Base-by-base conservation (phyloP, 2,888 invertebrate genomes). In the Eilema caniola region DNA sequence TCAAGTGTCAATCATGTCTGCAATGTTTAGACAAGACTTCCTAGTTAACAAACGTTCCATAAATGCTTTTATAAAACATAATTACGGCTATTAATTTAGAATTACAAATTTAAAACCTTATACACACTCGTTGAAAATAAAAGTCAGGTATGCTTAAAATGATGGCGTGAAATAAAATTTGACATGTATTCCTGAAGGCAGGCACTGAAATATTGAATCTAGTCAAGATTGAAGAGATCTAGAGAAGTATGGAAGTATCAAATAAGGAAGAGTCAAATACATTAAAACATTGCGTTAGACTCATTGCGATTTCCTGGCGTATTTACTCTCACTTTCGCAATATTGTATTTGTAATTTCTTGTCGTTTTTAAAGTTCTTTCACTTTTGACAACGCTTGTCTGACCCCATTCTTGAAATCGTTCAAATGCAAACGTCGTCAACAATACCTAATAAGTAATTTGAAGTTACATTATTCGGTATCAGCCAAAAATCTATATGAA, bases 11-110 rank as follows among this genome's bases (percentile, higher is more conserved):
- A 72, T 83, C 75, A 85, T 79, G 74, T 81, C 73, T 71, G 71
- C 62, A 73, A 81, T 85, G 78, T 82, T 80, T 76, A 70, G 76
- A 80, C 37, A 67, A 70, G 67, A 79, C 79, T 84, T 86, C 83
- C 80, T 79, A 77, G 67, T 78, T 71, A 74, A 79, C 68, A 77
- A 66, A 78, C 70, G 79, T 78, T 69, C 67, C 57, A 75, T 73
- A 68, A 72, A 77, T 76, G 65, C 72, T 70, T 37, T 65, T 33
- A 59, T 59, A 16, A 59, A 59, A 10, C 23, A 25, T 20, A 47
- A 47, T 47, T 47, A 47, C 20, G 20, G 16, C 47, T 47, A 47
- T 47, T 47, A 20, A 47, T 47, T 20, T 47, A 20, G 47, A 47
- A 47, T 47, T 47, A 53, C 53, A 53, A 53, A 53, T 53, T n/a